Percentiles rank a stretch among this genome's conserved stretches.
These are phyloP conservation scores for Dromius quadrimaculatus DNA, from an alignment of 2,888 invertebrate genomes.

Conservation along the genomic window DNA sequence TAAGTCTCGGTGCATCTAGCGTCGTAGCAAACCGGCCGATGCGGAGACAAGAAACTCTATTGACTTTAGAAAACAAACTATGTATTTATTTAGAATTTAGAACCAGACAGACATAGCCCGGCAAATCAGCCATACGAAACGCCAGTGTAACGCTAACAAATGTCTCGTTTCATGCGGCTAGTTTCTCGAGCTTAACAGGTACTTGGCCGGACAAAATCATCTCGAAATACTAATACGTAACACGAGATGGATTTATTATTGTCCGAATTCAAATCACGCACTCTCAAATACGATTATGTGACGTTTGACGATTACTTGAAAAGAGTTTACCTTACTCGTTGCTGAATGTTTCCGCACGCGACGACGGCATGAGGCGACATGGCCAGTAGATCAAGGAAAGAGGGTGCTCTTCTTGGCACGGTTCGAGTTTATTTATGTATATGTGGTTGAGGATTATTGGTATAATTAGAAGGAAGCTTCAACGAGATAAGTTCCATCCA, in stretches of 20 bases:
- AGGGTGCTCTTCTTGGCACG: conserved; percentile 13
- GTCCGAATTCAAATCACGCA: conserved; percentile 25
- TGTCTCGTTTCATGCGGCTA: background rate
- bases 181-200: conserved; percentile 20
- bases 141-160: background rate
- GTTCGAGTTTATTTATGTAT: background rate
- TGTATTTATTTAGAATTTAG: conserved; percentile 20
- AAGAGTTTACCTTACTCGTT: background rate
- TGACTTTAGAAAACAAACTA: conserved; percentile 36
- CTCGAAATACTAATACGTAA: conserved; percentile 24
- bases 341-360: background rate
- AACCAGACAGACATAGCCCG: conserved; percentile 6
- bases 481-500: conserved; percentile 88
- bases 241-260: conserved; percentile 22
- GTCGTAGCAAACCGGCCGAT: conserved; percentile 14
- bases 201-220: conserved; percentile 4
- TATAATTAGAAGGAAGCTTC: conserved; percentile 83
- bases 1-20: conserved; percentile 38
- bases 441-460: too few species aligned
- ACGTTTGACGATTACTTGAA: conserved; percentile 14
- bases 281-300: conserved; percentile 32
- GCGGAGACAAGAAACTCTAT: conserved; percentile 3
- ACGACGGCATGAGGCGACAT: background rate
- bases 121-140: background rate
- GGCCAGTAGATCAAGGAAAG: conserved; percentile 12